Evolutionary conservation across 92 coral and sea anemone species (phyloP), one percentile per base, ranked within the genome.

Genomic region (Epizoanthus illoricatus): DNA sequence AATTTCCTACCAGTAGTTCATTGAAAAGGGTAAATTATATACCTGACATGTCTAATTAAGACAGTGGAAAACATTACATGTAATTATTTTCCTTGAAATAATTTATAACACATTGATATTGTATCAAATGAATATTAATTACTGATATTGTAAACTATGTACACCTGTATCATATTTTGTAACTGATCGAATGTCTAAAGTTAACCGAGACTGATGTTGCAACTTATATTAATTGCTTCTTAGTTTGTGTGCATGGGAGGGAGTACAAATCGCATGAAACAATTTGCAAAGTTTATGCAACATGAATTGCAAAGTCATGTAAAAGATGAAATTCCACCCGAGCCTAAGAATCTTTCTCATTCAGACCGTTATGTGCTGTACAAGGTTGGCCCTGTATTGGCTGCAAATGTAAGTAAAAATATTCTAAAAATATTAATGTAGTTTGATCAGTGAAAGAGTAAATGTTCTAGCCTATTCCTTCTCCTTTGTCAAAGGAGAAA

Each of bases 231-330:
- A n/a, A 20, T 7, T 79, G 71, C 24, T 28, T 57, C 68, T 12
- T 71, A 96, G 99, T 96, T 96, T 93, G 99, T 96, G 20, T 93
- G 98, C 71, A 92, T 96, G 94, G 99, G 99, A 67, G 99, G 99
- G 61, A 96, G 99, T 70, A 85, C 97, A 45, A 52, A 57, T 63
- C 91, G 99, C 74, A 88, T 96, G 79, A 85, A 79, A 69, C 69
- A 72, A 15, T 91, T 96, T 90, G 98, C 99, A 10, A 80, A 91
- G 89, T 90, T 88, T 54, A 85, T 94, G 13, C 91, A 96, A 70
- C 64, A 70, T 71, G 92, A 94, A 67, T 82, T 95, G 17, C 84
- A 87, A 76, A 80, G 66, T 75, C 61, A 84, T 62, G 52, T 92
- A 33, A 68, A 81, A 8, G 65, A 13, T 39, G 85, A 72, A 5